Evolutionary conservation across 1,140 invertebrate species (phyloP).

Genomic region (Physella acuta): DNA sequence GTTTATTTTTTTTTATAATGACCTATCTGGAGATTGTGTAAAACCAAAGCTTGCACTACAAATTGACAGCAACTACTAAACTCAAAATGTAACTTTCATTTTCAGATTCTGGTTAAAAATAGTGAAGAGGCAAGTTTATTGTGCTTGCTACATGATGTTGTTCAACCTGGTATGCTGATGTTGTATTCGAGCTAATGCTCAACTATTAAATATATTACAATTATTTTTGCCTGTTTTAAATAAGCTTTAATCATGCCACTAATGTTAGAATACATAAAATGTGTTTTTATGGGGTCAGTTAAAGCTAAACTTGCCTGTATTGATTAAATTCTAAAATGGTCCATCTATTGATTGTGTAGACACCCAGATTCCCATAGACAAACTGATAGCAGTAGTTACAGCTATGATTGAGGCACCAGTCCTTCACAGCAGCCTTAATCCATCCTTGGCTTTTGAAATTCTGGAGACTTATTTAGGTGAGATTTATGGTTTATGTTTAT

Average conservation of each 20-base stretch:
- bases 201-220: neutral
- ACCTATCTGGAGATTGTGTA: too few relatives aligned
- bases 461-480: constrained; percentile 12
- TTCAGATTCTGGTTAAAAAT: too few relatives aligned
- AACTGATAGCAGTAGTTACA: neutral
- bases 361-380: neutral
- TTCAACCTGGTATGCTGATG: too few relatives aligned
- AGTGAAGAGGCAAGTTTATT: too few relatives aligned
- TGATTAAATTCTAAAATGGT: neutral
- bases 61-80: too few relatives aligned
- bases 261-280: neutral
- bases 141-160: too few relatives aligned
- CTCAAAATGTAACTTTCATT: too few relatives aligned
- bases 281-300: neutral
- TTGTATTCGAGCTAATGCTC: neutral
- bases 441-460: neutral
- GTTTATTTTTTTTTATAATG: too few relatives aligned
- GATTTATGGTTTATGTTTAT: too few relatives aligned
- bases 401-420: neutral
- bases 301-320: neutral
- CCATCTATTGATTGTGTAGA: too few relatives aligned
- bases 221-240: neutral
- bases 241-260: neutral
- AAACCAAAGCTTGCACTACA: too few relatives aligned
- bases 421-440: neutral